A percentile compares a stretch with the other conserved stretches of the same genome.
phyloP scores from a whole-genome alignment of 2,113 vertebrate genomes.

The Mionectes macconnelli region DNA sequence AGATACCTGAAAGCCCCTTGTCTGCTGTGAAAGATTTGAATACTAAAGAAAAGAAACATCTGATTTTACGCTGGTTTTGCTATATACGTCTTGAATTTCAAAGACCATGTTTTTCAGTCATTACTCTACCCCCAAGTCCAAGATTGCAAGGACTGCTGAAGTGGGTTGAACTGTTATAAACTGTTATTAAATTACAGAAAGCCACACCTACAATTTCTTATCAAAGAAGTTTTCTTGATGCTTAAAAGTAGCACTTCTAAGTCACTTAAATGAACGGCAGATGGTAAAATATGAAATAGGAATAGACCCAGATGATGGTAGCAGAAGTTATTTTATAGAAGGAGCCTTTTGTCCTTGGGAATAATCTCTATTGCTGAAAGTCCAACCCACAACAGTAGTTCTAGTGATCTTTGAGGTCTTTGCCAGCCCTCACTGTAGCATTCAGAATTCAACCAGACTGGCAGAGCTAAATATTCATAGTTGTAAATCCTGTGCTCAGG shows the following conservation, averaged over 20 bases:
- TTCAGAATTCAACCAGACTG: accelerated
- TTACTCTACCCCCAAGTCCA: background rate
- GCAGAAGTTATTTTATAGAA: background rate
- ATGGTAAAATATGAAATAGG: background rate
- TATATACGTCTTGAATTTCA: background rate
- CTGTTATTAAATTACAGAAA: background rate
- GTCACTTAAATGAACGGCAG: background rate
- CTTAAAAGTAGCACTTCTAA: background rate
- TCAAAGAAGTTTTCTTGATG: background rate
- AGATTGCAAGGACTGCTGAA: background rate
- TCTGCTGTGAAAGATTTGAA: background rate
- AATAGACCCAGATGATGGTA: background rate
- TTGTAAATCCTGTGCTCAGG: background rate
- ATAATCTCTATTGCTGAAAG: background rate
- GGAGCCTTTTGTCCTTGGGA: background rate
- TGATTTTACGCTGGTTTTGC: background rate
- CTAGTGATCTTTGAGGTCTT: background rate
- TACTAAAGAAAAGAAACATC: background rate
- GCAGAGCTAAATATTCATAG: background rate
- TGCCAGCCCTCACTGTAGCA: background rate
- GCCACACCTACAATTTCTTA: background rate
- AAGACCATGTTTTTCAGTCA: background rate
- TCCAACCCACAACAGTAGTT: background rate
- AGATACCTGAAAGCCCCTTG: background rate
- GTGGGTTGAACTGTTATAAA: background rate